Evolutionary conservation across 2,888 invertebrate genomes (phyloP), one percentile per base, ranked within the genome.

Genomic region (Peribatodes rhomboidaria): DNA sequence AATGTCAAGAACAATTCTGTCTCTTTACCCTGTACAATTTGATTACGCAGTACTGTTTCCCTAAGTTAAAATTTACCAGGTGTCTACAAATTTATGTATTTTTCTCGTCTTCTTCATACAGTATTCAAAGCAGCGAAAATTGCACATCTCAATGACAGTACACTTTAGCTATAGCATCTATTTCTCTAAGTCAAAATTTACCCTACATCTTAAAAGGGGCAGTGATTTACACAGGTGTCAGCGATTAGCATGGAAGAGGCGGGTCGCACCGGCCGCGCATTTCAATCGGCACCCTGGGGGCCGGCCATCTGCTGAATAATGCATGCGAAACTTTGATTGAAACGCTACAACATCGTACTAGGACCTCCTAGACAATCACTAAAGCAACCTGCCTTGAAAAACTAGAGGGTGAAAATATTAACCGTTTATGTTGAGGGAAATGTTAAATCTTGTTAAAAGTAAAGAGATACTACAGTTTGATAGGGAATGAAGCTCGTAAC

Each of bases 181-280:
- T 27, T 47, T 14, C 27, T n/a, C 27, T 47, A 16, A 49, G 33
- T 49, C 49, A 50, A 42, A 63, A 14, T 39, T 10, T 47, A 41
- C 44, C 35, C 13, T 37, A 54, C 47, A 55, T 56, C 39, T 61
- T 61, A 56, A 46, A 58, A 62, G 52, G 50, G 55, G 42, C 54
- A 59, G 59, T 59, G 64, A 64, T 64, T 59, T 59, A 64, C 59
- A 74, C 74, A 80, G 82, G 81, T 82, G 85, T 82, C 83, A 76
- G 76, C 73, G 83, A 86, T 86, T 87, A 85, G 79, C 85, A 87
- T 85, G 79, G 76, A 75, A 85, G 84, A 83, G 80, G 77, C 78
- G 69, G 75, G 54, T 69, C 75, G 68, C 74, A 70, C 76, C 79
- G 79, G 75, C 77, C 72, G 81, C 77, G 84, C 83, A 84, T 86